Conservation (phyloP, 2,888 invertebrate species). For the Acleris holmiana region DNA sequence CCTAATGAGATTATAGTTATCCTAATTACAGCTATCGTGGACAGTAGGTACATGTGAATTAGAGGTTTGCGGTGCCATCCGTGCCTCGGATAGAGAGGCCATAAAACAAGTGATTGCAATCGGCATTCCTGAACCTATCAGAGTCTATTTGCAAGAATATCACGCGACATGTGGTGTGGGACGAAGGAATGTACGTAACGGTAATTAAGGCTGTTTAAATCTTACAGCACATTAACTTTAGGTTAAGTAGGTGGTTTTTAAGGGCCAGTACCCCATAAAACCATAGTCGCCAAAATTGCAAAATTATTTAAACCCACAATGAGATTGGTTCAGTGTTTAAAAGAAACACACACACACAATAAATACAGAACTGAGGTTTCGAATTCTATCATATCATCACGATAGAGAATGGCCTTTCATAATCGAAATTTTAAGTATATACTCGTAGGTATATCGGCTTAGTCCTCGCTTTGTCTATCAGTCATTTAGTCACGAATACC, state of each 20-base stretch:
- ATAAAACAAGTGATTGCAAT: conserved; percentile 59
- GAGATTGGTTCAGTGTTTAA: too few species aligned
- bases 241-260: background rate
- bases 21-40: conserved; percentile 22
- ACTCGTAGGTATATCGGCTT: too few species aligned
- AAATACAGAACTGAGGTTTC: too few species aligned
- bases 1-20: conserved; percentile 23
- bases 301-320: too few species aligned
- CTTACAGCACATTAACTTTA: background rate
- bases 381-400: too few species aligned
- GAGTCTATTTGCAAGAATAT: conserved; percentile 62
- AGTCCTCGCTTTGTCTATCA: too few species aligned
- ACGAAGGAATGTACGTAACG: conserved; percentile 28
- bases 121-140: conserved; percentile 57
- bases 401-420: too few species aligned
- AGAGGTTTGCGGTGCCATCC: conserved; percentile 24
- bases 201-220: conserved; percentile 25
- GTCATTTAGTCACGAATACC: too few species aligned
- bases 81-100: conserved; percentile 50
- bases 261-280: too few species aligned
- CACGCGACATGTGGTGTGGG: conserved; percentile 43
- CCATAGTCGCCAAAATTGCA: too few species aligned
- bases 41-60: conserved; percentile 15
- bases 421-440: too few species aligned
- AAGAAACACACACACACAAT: too few species aligned